These are phyloP conservation scores for Xanthia icteritia DNA, from an alignment of 2,888 invertebrate species.

Conservation along the genomic window DNA sequence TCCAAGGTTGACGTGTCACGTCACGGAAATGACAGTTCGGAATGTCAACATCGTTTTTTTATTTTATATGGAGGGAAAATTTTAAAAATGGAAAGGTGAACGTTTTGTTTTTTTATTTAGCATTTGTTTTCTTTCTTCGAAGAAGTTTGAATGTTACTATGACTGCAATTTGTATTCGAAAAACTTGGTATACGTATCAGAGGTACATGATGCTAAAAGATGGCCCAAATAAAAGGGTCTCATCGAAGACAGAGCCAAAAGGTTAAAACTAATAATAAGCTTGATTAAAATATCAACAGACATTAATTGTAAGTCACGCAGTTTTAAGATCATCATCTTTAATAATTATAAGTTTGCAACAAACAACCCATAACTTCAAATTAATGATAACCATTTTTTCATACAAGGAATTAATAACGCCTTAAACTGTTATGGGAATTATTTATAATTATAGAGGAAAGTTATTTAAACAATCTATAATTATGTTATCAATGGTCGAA, in stretches of 20 bases:
- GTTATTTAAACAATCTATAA: conserved; percentile 30
- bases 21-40: conserved; percentile 54
- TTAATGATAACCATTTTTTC: conserved; percentile 1
- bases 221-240: neutral
- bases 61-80: conserved; percentile 30
- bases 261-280: neutral
- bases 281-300: neutral
- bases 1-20: conserved; percentile 55
- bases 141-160: conserved; percentile 2
- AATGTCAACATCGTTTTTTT: conserved; percentile 40
- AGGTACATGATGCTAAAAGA: neutral
- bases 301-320: neutral
- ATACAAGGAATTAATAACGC: conserved; percentile 10
- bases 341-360: conserved; percentile 3
- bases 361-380: conserved; percentile 13
- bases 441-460: conserved; percentile 34
- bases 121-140: neutral
- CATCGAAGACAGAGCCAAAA: neutral
- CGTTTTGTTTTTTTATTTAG: neutral
- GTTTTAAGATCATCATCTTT: conserved; percentile 12
- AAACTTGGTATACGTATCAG: neutral
- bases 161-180: neutral
- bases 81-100: conserved; percentile 17
- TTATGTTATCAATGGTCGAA: conserved; percentile 27
- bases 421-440: neutral